Conservation (phyloP, 2,888 invertebrate genomes). For the Aquatica leii region DNA sequence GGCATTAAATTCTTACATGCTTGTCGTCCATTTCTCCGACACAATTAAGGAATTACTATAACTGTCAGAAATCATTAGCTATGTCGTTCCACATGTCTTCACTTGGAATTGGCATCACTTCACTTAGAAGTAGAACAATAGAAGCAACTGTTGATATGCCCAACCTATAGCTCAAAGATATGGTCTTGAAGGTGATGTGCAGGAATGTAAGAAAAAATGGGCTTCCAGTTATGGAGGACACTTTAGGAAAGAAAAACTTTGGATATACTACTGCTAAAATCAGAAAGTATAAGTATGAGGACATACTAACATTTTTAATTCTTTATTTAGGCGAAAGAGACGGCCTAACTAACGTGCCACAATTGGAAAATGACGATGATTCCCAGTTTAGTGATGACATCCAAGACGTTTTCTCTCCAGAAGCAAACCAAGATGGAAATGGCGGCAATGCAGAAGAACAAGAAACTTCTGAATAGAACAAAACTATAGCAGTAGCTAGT, state of each 20-base stretch:
- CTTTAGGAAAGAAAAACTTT: slow-evolving; percentile 37
- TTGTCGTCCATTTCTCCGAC: slow-evolving; percentile 39
- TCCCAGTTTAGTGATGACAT: slow-evolving; percentile 9
- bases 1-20: slow-evolving; percentile 41
- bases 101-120: slow-evolving; percentile 42
- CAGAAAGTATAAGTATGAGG: slow-evolving; percentile 43
- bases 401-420: slow-evolving; percentile 13
- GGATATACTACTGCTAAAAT: slow-evolving; percentile 40
- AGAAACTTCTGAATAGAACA: neutral
- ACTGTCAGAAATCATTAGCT: slow-evolving; percentile 36
- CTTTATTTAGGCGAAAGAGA: slow-evolving; percentile 43
- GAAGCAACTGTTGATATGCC: slow-evolving; percentile 40
- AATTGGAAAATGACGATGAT: slow-evolving; percentile 7
- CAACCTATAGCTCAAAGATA: slow-evolving; percentile 42
- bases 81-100: slow-evolving; percentile 41
- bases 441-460: neutral
- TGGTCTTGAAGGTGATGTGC: slow-evolving; percentile 27
- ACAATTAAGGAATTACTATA: neutral
- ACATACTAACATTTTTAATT: slow-evolving; percentile 40
- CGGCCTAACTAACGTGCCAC: slow-evolving; percentile 33
- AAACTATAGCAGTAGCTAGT: neutral
- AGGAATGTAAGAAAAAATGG: slow-evolving; percentile 40
- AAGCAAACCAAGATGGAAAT: slow-evolving; percentile 12
- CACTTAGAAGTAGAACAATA: slow-evolving; percentile 41
- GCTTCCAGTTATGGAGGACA: too few species aligned